Evolutionary conservation across 2,797 vertebrate species (phyloP).

Genomic region (Enteromius anoplus): DNA sequence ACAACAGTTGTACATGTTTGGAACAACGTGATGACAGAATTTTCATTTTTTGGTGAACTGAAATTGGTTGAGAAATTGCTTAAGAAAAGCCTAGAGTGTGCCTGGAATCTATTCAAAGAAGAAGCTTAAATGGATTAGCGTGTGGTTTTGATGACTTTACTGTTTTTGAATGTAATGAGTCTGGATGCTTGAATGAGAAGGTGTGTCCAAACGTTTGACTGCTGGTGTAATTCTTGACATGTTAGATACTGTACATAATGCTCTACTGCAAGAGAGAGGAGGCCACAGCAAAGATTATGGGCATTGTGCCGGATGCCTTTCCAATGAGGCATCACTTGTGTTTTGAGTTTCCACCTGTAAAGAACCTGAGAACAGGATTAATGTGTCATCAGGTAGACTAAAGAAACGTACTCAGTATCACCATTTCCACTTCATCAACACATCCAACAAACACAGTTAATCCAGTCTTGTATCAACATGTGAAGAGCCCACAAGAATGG

Average conservation of each 20-base stretch:
- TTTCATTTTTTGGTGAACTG: no score
- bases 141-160: background rate
- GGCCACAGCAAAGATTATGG: conserved; percentile 6
- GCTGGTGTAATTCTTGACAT: background rate
- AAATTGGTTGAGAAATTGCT: background rate
- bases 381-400: conserved; percentile 60
- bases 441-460: conserved; percentile 40
- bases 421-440: conserved; percentile 44
- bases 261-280: background rate
- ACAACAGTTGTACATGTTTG: no score
- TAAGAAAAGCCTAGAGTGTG: background rate
- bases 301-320: conserved; percentile 28
- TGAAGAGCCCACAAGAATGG: conserved; percentile 41
- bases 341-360: conserved; percentile 51
- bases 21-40: no score
- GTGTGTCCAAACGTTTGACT: conserved; percentile 6
- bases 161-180: background rate
- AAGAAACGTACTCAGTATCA: conserved; percentile 32
- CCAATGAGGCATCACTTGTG: conserved; percentile 55
- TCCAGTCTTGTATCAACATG: conserved; percentile 61
- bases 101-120: conserved; percentile 1
- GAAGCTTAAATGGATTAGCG: background rate
- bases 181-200: background rate
- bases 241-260: conserved; percentile 1
- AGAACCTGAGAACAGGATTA: conserved; percentile 56